Conservation (phyloP, 2,797 vertebrate genomes). For the Helostoma temminkii region DNA sequence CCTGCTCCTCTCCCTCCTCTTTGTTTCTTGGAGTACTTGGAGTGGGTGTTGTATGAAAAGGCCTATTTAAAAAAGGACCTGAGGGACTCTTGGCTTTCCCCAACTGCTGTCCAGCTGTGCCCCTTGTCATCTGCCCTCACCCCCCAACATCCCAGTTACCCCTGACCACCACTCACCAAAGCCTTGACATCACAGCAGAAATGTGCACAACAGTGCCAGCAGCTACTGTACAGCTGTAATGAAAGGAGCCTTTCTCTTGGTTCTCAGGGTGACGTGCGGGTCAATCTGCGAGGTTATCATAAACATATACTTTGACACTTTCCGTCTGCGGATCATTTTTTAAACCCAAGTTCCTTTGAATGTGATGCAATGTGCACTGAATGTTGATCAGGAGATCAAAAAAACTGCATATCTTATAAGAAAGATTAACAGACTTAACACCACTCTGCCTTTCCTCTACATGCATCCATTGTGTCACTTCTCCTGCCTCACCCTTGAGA, state of each 20-base stretch:
- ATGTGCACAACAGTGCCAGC: constrained; percentile 28
- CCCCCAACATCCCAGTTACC: neutral
- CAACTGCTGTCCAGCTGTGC: constrained; percentile 75
- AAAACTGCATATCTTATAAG: constrained; percentile 20
- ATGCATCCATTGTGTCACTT: constrained; percentile 42
- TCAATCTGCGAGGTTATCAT: constrained; percentile 29
- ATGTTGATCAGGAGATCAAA: constrained; percentile 48
- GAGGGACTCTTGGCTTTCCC: constrained; percentile 48
- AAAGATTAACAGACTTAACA: constrained; percentile 39
- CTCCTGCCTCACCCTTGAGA: constrained; percentile 35
- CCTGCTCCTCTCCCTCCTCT: constrained; percentile 38
- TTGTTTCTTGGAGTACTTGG: constrained; percentile 56
- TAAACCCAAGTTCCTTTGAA: constrained; percentile 9
- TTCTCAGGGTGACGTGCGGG: constrained; percentile 42
- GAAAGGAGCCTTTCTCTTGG: constrained; percentile 30
- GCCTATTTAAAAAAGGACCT: constrained; percentile 67
- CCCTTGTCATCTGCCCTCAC: constrained; percentile 24
- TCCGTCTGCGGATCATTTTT: neutral
- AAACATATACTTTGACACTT: constrained; percentile 25
- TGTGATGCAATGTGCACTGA: constrained; percentile 26
- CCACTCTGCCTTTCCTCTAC: constrained; percentile 12
- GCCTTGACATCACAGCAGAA: constrained; percentile 50
- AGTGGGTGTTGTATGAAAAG: constrained; percentile 78
- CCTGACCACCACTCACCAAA: constrained; percentile 26
- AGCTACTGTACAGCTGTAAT: constrained; percentile 59